These are phyloP conservation scores for Geotrupes spiniger DNA, from an alignment of 2,888 invertebrate genomes.

Conservation along the genomic window DNA sequence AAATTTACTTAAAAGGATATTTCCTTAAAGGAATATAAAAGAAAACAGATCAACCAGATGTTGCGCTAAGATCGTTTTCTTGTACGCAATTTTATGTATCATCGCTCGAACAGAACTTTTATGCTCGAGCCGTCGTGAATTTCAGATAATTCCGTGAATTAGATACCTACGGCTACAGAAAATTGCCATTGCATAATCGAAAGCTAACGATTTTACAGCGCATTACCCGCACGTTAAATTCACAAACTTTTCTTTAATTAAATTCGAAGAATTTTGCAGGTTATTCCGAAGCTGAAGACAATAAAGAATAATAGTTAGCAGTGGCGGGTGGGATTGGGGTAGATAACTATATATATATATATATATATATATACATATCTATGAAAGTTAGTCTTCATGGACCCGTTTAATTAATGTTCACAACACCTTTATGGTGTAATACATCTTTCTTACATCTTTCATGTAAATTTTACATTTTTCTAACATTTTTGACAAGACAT, in stretches of 20 bases:
- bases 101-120: slow-evolving; percentile 21
- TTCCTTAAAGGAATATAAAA: slow-evolving; percentile 17
- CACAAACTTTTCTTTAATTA: slow-evolving; percentile 35
- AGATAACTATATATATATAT: too few species aligned
- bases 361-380: too few species aligned
- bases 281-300: not conserved
- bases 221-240: slow-evolving; percentile 35
- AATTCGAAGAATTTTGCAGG: slow-evolving; percentile 30
- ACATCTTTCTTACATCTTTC: too few species aligned
- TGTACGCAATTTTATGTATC: slow-evolving; percentile 27
- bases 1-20: slow-evolving; percentile 23
- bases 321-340: too few species aligned
- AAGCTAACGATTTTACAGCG: slow-evolving; percentile 39
- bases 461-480: too few species aligned
- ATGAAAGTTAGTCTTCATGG: too few species aligned
- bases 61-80: slow-evolving; percentile 25
- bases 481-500: too few species aligned
- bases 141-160: slow-evolving; percentile 23
- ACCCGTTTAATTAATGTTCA: too few species aligned
- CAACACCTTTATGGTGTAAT: too few species aligned
- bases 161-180: slow-evolving; percentile 20
- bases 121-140: slow-evolving; percentile 21
- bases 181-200: slow-evolving; percentile 32
- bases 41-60: slow-evolving; percentile 27
- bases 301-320: too few species aligned